phyloP scores from a whole-genome alignment of 2,797 vertebrate species.

The Sebastes diaconus region DNA sequence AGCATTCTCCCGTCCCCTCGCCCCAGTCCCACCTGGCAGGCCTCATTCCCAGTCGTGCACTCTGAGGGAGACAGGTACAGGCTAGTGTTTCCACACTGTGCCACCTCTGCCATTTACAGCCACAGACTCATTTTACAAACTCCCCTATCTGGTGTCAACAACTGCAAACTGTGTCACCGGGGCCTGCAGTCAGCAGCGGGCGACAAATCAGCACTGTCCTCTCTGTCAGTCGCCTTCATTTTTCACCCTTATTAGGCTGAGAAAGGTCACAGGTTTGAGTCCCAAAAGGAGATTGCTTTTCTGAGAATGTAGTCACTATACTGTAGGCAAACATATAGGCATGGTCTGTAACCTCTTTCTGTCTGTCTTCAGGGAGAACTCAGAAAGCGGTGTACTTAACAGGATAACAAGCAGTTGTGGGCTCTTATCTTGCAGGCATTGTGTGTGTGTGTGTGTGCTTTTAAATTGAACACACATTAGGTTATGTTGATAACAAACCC shows the following conservation, averaged over 20 bases:
- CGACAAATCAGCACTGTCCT: slow-evolving; percentile 52
- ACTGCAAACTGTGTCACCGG: slow-evolving; percentile 53
- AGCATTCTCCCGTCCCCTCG: not conserved
- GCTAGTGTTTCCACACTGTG: slow-evolving; percentile 62
- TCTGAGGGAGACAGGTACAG: slow-evolving; percentile 46
- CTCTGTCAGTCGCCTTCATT: slow-evolving; percentile 31
- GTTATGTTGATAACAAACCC: not conserved
- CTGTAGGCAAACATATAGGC: not conserved
- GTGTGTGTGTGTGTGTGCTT: not conserved
- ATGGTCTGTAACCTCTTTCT: slow-evolving; percentile 16
- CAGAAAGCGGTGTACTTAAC: slow-evolving; percentile 7
- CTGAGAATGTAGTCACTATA: slow-evolving; percentile 10
- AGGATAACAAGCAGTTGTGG: slow-evolving; percentile 5
- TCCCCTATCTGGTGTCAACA: slow-evolving; percentile 68
- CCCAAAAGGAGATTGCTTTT: slow-evolving; percentile 27
- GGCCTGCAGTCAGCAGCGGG: slow-evolving; percentile 45
- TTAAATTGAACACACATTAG: not conserved
- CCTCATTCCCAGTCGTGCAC: slow-evolving; percentile 5
- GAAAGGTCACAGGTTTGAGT: slow-evolving; percentile 44
- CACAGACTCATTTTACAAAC: slow-evolving; percentile 69
- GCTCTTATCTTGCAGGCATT: not conserved
- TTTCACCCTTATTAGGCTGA: slow-evolving; percentile 47
- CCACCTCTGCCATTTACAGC: slow-evolving; percentile 65
- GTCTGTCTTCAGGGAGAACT: slow-evolving; percentile 19
- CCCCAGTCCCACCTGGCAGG: not conserved